Conservation (phyloP, 2,888 invertebrate species). For the Drosophila longiperda region DNA sequence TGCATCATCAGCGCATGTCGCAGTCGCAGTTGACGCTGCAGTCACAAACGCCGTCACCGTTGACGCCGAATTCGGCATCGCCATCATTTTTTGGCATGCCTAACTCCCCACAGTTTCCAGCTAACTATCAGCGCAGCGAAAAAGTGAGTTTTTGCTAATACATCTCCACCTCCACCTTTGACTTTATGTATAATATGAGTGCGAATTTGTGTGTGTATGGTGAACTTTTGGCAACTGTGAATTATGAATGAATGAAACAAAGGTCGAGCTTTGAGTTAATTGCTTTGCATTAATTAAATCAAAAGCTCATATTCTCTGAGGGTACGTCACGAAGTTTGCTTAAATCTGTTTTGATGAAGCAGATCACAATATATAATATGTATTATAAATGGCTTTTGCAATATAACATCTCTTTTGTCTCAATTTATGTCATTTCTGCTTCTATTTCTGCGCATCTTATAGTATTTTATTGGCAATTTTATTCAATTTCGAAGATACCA, state of each 20-base stretch:
- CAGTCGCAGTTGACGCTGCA: constrained; percentile 44
- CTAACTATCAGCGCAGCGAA: constrained; percentile 82
- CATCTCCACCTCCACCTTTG: constrained; percentile 3
- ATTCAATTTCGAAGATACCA: not conserved
- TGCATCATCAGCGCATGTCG: constrained; percentile 71
- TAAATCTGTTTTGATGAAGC: not conserved
- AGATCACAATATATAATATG: too few relatives aligned
- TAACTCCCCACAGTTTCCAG: constrained; percentile 75
- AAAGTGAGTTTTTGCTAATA: constrained; percentile 76
- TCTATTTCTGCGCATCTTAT: not conserved
- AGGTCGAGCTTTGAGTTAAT: constrained; percentile 4
- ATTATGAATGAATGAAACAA: constrained; percentile 12
- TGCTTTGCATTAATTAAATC: constrained; percentile 7
- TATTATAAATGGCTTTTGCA: not conserved
- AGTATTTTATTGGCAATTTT: not conserved
- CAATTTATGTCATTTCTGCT: not conserved
- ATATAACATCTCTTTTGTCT: not conserved
- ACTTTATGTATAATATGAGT: not conserved
- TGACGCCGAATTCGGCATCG: constrained; percentile 64
- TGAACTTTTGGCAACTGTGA: constrained; percentile 9
- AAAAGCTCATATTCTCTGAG: constrained; percentile 1
- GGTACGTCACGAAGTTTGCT: not conserved
- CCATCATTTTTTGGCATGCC: constrained; percentile 62
- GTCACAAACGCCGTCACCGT: constrained; percentile 52
- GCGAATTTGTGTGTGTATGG: not conserved